These are phyloP conservation scores for Cephus pulcher DNA, from an alignment of 2,888 invertebrate genomes.

Conservation along the genomic window DNA sequence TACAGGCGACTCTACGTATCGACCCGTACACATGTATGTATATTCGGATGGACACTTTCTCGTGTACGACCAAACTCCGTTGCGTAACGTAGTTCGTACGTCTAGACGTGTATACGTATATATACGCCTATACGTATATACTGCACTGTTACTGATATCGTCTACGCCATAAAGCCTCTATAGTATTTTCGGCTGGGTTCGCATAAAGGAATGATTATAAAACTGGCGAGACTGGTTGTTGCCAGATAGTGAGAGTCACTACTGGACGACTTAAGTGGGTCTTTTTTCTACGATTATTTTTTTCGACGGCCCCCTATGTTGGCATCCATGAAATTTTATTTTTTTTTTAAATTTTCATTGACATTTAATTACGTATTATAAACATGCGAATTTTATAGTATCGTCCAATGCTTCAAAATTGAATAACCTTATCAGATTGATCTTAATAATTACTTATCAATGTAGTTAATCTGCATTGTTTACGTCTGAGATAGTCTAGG, in stretches of 20 bases:
- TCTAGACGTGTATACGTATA: not conserved
- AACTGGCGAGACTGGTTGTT: not conserved
- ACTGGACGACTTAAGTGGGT: not conserved
- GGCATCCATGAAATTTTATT: not conserved
- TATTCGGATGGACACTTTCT: constrained; percentile 5
- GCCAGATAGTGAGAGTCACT: not conserved
- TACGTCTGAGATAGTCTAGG: too few species aligned
- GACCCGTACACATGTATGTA: not conserved
- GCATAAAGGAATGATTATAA: not conserved
- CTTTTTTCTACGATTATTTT: too few species aligned
- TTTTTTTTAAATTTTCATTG: not conserved
- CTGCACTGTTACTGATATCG: not conserved
- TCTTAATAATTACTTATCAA: not conserved
- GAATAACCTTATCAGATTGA: not conserved
- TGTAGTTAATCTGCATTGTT: too few species aligned
- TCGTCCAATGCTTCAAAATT: not conserved
- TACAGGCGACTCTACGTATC: not conserved
- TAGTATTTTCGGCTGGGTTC: not conserved
- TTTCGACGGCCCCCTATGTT: not conserved
- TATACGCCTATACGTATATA: not conserved
- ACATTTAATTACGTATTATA: not conserved
- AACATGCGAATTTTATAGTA: not conserved
- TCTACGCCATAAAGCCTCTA: not conserved
- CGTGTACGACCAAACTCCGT: not conserved
- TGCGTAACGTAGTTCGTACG: not conserved